These are phyloP conservation scores for Apocrypta bakeri DNA, from an alignment of 1,140 invertebrate genomes.

Conservation along the genomic window DNA sequence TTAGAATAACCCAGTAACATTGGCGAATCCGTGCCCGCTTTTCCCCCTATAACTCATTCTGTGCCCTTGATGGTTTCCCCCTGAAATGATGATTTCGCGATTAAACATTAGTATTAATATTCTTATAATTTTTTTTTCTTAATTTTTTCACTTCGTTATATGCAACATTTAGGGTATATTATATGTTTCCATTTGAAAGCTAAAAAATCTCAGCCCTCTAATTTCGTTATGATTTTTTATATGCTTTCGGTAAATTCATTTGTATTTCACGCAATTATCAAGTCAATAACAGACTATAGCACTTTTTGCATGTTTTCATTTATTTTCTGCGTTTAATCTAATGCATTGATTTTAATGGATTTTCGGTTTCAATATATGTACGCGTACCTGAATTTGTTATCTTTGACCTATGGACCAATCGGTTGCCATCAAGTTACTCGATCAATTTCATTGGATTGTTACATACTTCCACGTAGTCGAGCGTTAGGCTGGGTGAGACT, in stretches of 20 bases:
- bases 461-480: neutral
- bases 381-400: neutral
- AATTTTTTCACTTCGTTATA: constrained; percentile 6
- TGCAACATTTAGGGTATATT: constrained; percentile 21
- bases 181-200: constrained; percentile 33
- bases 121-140: neutral
- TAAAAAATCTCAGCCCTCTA: constrained; percentile 15
- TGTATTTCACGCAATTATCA: constrained; percentile 13
- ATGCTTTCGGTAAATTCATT: constrained; percentile 11
- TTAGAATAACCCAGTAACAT: neutral
- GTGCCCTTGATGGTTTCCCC: neutral
- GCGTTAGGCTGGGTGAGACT: neutral
- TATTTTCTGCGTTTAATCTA: neutral
- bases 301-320: constrained; percentile 2
- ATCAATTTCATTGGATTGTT: constrained; percentile 32
- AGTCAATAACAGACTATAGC: constrained; percentile 7
- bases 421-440: neutral
- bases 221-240: constrained; percentile 11
- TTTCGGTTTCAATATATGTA: too few relatives aligned
- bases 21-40: constrained; percentile 4
- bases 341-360: too few relatives aligned
- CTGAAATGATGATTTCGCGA: neutral
- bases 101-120: neutral
- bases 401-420: neutral
- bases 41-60: too few relatives aligned